Percentiles rank a stretch among this genome's conserved stretches.
These are phyloP conservation scores for Fundulus diaphanus DNA, from an alignment of 2,797 vertebrate species.

Conservation along the genomic window DNA sequence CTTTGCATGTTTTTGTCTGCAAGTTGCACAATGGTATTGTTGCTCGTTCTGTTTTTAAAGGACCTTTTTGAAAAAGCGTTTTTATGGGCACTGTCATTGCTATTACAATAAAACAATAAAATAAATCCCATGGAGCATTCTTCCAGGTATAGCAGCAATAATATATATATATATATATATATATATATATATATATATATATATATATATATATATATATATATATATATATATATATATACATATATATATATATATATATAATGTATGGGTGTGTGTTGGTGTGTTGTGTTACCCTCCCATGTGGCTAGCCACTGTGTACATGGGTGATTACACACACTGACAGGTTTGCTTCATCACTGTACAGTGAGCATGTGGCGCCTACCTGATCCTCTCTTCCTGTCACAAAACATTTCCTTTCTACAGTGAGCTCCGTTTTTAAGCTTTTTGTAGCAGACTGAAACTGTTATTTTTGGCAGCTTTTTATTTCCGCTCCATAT, in stretches of 20 bases:
- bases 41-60: too few relatives aligned
- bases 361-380: constrained; percentile 36
- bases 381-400: constrained; percentile 31
- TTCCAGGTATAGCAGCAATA: too few relatives aligned
- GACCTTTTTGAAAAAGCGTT: too few relatives aligned
- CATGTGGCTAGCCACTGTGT: constrained; percentile 41
- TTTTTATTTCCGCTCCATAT: constrained; percentile 28
- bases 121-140: too few relatives aligned
- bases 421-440: background rate
- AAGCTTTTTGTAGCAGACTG: constrained; percentile 12
- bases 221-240: too few relatives aligned
- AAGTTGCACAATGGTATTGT: too few relatives aligned
- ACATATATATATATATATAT: background rate
- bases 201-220: too few relatives aligned
- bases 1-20: too few relatives aligned
- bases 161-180: too few relatives aligned
- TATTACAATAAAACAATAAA: too few relatives aligned
- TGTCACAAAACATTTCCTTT: constrained; percentile 15
- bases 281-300: constrained; percentile 8
- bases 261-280: background rate
- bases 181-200: too few relatives aligned
- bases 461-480: constrained; percentile 21
- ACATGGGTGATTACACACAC: constrained; percentile 67
- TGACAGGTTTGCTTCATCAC: constrained; percentile 57
- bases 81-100: too few relatives aligned